Evolutionary conservation across 2,797 vertebrate species (phyloP).

Genomic region (Arctocebus calabarensis): DNA sequence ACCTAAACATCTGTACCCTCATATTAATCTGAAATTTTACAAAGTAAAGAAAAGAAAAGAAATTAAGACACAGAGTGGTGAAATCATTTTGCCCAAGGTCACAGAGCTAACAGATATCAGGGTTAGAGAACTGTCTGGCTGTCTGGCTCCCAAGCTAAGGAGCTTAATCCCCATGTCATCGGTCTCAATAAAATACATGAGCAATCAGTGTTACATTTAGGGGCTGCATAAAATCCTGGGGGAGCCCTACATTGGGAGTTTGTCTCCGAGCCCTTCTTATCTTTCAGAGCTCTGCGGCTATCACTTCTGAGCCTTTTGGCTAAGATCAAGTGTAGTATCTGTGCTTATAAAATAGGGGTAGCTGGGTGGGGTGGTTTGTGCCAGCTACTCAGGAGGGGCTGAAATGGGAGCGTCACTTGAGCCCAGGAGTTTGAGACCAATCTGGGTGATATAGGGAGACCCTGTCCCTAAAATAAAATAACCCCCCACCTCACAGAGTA

Average conservation of each 20-base stretch:
- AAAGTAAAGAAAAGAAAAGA: background rate
- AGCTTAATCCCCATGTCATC: background rate
- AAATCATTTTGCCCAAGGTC: background rate
- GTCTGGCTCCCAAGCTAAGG: background rate
- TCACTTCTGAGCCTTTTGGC: no score
- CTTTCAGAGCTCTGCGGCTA: background rate
- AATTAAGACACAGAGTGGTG: background rate
- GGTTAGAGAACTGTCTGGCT: background rate
- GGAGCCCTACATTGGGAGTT: background rate
- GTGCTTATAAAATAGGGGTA: background rate
- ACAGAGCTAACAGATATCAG: background rate
- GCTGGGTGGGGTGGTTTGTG: no score
- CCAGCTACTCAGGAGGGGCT: background rate
- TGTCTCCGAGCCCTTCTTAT: background rate
- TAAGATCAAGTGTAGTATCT: no score
- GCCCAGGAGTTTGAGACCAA: background rate
- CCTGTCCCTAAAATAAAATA: background rate
- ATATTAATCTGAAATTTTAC: no score
- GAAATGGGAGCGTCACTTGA: background rate
- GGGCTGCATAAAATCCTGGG: background rate
- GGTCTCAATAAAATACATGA: background rate
- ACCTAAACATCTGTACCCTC: no score
- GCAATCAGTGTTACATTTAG: background rate
- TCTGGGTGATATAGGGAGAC: background rate
- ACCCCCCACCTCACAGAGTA: background rate